phyloP scores from a whole-genome alignment of 2,113 vertebrate species.

The Myotis davidii region DNA sequence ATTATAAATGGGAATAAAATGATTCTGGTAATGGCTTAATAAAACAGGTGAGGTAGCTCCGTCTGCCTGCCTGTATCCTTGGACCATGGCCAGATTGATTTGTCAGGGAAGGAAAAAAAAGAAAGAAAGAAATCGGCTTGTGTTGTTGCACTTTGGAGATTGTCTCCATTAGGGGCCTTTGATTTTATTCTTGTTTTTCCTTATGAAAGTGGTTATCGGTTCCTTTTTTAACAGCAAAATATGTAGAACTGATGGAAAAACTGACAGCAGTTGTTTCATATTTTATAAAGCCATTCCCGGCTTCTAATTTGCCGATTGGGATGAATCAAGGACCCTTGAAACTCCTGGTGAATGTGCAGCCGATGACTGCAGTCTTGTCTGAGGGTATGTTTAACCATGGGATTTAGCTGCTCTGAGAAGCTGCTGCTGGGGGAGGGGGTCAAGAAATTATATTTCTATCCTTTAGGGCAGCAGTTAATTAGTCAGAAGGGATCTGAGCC shows the following conservation, averaged over 20 bases:
- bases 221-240: conserved; percentile 72
- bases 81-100: conserved; percentile 83
- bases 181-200: conserved; percentile 79
- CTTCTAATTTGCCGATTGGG: not conserved
- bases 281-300: conserved; percentile 1
- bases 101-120: conserved; percentile 75
- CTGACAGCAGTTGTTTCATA: conserved; percentile 53
- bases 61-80: conserved; percentile 82
- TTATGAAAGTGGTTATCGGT: conserved; percentile 51
- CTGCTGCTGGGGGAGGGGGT: not conserved
- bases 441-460: not conserved
- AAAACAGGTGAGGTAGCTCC: conserved; percentile 83
- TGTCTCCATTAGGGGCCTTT: conserved; percentile 70
- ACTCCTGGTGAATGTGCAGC: conserved; percentile 43
- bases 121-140: conserved; percentile 65
- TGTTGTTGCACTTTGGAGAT: conserved; percentile 73
- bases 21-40: conserved; percentile 90
- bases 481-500: not conserved
- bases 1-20: conserved; percentile 88
- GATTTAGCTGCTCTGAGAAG: not conserved
- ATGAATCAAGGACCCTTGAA: conserved; percentile 2
- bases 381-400: not conserved
- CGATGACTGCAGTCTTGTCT: not conserved
- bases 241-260: conserved; percentile 47
- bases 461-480: not conserved